Evolutionary conservation across 2,797 vertebrate species (phyloP), one percentile per base, ranked within the genome.

Genomic region (Sebastes variabilis): DNA sequence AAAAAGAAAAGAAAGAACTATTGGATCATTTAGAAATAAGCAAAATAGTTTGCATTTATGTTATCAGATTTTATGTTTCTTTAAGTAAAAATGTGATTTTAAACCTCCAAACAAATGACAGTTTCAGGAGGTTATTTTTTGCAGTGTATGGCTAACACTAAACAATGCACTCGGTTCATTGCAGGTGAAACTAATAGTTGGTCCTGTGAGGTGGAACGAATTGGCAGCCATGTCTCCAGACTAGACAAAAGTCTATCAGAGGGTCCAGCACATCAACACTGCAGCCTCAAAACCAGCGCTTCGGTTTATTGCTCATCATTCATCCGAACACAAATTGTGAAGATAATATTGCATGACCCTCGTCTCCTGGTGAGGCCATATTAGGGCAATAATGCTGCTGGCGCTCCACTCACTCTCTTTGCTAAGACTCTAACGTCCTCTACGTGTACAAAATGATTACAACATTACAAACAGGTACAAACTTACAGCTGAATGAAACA

Each of bases 121-220:
- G 18, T 72, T 72, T 64, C n/a, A 58, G 30, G 56, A 25, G 4
- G 30, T 67, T 60, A 8, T 69, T 80, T 77, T 66, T 75, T 83
- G 67, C 68, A 75, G 85, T 55, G 75, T 20, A 72, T 18, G 30
- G 62, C 60, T 77, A 36, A 86, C 83, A 89, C 84, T 83, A 83
- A 87, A 89, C 88, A 89, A 79, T 80, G 64, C 72, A 55, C 76
- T 60, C 22, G 79, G 30, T 82, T 90, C 72, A 66, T 87, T 85
- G 80, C 87, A 86, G 80, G 68, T 71, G 77, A 88, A 86, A 72
- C 76, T 88, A 85, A 88, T 89, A 86, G 65, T 77, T 65, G 71
- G 55, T 83, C 20, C 84, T 75, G 49, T 88, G 88, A 88, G 78
- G 82, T 83, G 87, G 81, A 90, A 91, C 82, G 22, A 85, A 68